Evolutionary conservation across 2,888 invertebrate species (phyloP).

Genomic region (Prionchulus punctatus): DNA sequence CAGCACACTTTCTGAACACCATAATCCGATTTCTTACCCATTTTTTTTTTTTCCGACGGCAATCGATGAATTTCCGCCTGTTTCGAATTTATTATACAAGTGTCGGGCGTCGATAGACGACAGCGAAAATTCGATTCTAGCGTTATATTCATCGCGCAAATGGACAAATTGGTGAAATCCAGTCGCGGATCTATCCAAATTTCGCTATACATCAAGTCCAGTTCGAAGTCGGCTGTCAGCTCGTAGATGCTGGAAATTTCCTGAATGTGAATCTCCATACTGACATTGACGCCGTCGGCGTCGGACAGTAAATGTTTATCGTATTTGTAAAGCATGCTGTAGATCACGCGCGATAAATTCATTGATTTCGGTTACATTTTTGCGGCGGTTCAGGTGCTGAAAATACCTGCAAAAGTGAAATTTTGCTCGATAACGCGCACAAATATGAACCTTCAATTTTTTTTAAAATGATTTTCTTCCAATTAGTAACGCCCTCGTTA

Average conservation of each 20-base stretch:
- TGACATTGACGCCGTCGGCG: conserved; percentile 30
- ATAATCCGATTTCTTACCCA: conserved; percentile 32
- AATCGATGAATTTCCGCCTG: conserved; percentile 23
- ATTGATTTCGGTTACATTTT: conserved; percentile 7
- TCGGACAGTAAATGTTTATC: conserved; percentile 29
- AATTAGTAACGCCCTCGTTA: too few relatives aligned
- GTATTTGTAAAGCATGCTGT: conserved; percentile 20
- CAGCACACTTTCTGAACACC: too few relatives aligned
- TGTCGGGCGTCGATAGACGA: conserved; percentile 31
- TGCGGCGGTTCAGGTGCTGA: too few relatives aligned
- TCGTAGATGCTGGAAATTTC: conserved; percentile 29
- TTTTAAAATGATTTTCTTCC: too few relatives aligned
- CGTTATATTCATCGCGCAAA: conserved; percentile 19
- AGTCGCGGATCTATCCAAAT: conserved; percentile 8
- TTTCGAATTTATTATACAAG: conserved; percentile 26
- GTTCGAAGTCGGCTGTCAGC: conserved; percentile 22
- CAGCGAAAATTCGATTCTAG: conserved; percentile 23
- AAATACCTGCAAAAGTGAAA: too few relatives aligned
- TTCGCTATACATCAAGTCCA: conserved; percentile 28
- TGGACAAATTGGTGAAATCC: conserved; percentile 20
- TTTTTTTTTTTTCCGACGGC: conserved; percentile 30
- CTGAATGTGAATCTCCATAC: conserved; percentile 31
- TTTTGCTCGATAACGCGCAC: too few relatives aligned
- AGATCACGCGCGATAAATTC: conserved; percentile 6
- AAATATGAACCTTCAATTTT: too few relatives aligned